Evolutionary conservation across 2,113 vertebrate genomes (phyloP), one percentile per base, ranked within the genome.

Genomic region (Stegastes partitus): DNA sequence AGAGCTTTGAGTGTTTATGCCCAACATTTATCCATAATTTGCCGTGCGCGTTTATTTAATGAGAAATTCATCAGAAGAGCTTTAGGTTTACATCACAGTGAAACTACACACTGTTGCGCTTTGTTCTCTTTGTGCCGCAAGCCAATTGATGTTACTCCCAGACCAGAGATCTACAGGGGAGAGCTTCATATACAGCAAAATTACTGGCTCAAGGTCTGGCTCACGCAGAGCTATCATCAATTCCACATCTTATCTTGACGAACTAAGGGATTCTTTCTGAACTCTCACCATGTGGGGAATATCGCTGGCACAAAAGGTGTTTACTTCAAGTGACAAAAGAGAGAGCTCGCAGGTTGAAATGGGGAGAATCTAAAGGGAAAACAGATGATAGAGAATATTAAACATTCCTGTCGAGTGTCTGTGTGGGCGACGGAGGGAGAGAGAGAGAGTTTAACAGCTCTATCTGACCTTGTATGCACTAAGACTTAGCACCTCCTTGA

Each of bases 241-340:
- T 85, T 80, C 45, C 31, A 34, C 50, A 62, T 74, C 55, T 85
- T 25, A 74, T 85, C 71, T 86, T 22, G 0, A 65, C 62, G 68
- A 87, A 83, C 58, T 50, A 23, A 57, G 12, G 28, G 11, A 64
- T 67, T 79, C 11, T 85, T 77, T 85, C 54, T 56, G 49, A 87
- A 66, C 56, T 65, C 34, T 58, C 55, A 39, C 22, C 55, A 69
- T n/a, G n/a, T 58, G 56, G 37, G 22, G 74, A 74, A 70, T 55
- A 80, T 57, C 72, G 57, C 69, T 71, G 65, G 65, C 49, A 85
- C 2, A 62, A 84, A 81, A 77, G 55, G 64, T 81, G 63, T 86
- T 88, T 86, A 81, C 69, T 69, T 88, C 37, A 55, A 56, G 21
- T 23, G 50, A 81, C 71, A 77, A 70, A 67, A 61, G 54, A 82